Percentiles rank a stretch among this genome's conserved stretches.
Conservation (phyloP, 2,113 vertebrate species). For the Eptesicus fuscus region DNA sequence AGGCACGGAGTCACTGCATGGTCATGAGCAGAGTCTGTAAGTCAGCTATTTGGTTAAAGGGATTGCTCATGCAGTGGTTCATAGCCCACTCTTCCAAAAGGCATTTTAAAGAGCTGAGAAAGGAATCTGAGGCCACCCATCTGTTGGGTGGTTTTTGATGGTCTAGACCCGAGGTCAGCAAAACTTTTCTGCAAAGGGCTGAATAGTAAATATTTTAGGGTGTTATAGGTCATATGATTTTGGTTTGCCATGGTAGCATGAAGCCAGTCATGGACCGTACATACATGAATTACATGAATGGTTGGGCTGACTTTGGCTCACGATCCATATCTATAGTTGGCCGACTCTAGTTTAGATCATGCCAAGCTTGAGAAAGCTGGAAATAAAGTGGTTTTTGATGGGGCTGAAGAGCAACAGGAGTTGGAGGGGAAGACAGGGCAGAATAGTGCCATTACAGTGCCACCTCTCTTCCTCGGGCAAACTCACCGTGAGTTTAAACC, state of each 20-base stretch:
- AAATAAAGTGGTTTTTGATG: background rate
- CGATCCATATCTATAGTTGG: background rate
- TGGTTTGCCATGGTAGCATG: background rate
- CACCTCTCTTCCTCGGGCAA: background rate
- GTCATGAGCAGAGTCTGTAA: background rate
- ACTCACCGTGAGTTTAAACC: background rate
- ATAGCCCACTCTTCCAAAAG: background rate
- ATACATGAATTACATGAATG: background rate
- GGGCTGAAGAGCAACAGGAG: background rate
- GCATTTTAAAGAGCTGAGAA: background rate
- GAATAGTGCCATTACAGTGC: fast-evolving
- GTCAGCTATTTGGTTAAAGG: background rate
- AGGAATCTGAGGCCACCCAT: background rate
- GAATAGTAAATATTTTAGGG: background rate
- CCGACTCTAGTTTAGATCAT: background rate
- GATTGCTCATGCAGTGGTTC: background rate
- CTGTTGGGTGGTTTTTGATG: background rate
- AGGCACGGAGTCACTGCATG: background rate
- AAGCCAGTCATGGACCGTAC: background rate
- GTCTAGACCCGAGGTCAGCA: background rate
- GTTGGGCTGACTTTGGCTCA: background rate
- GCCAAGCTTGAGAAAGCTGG: background rate
- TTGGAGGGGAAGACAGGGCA: background rate
- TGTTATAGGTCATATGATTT: background rate
- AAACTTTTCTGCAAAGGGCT: background rate